These are phyloP conservation scores for Eupsilia transversa DNA, from an alignment of 2,888 invertebrate species.

Conservation along the genomic window DNA sequence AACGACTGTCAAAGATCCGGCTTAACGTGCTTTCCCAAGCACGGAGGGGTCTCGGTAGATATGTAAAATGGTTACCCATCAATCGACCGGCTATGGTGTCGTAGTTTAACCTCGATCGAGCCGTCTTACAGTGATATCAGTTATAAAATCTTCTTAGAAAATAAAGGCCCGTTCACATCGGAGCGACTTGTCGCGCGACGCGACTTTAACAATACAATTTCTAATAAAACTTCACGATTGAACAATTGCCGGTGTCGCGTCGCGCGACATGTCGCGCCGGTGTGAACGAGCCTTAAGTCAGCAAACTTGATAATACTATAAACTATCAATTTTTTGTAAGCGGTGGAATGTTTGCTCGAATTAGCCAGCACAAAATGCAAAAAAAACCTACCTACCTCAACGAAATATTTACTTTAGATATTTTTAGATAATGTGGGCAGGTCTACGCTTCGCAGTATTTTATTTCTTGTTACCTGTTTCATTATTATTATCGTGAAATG, in stretches of 20 bases:
- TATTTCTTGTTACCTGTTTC: conserved; percentile 19
- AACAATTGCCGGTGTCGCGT: no score
- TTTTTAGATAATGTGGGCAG: conserved; percentile 8
- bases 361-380: not conserved
- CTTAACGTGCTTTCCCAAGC: not conserved
- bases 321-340: not conserved
- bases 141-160: not conserved
- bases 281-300: no score
- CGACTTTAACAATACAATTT: no score
- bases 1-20: not conserved
- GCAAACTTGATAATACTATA: not conserved
- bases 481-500: conserved; percentile 30
- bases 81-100: not conserved
- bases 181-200: no score
- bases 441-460: not conserved
- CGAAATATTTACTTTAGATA: conserved; percentile 7
- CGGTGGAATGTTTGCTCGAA: not conserved
- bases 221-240: no score
- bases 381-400: not conserved
- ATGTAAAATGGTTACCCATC: not conserved
- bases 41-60: no score
- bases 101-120: not conserved
- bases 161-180: no score
- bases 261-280: no score
- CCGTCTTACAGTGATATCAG: not conserved